These are phyloP conservation scores for Eulemur mongoz DNA, from an alignment of 2,797 vertebrate genomes.

Conservation along the genomic window DNA sequence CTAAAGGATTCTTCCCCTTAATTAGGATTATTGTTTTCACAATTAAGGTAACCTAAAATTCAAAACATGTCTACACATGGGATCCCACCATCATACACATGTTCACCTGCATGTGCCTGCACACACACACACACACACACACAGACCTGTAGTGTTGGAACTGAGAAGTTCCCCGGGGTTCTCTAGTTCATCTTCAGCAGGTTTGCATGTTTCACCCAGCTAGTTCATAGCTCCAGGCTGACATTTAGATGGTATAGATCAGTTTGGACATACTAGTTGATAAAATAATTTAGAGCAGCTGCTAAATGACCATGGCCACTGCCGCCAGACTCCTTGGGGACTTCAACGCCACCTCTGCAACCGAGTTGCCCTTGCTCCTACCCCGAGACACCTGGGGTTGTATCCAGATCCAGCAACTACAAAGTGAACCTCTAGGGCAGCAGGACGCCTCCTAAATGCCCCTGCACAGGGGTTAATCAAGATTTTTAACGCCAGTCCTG, in stretches of 20 bases:
- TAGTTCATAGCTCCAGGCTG: background rate
- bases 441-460: accelerated
- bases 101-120: background rate
- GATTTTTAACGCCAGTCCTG: background rate
- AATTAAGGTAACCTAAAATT: background rate
- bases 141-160: background rate
- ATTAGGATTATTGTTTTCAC: background rate
- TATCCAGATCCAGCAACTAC: background rate
- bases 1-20: background rate
- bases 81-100: background rate
- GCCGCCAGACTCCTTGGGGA: background rate
- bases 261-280: background rate
- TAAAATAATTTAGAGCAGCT: background rate
- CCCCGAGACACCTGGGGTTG: background rate
- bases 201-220: background rate
- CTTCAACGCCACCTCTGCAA: background rate
- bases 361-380: background rate
- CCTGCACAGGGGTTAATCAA: background rate
- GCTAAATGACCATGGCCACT: background rate
- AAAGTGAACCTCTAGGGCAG: background rate
- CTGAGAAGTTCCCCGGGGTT: background rate
- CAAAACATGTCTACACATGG: background rate
- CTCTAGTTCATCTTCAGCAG: background rate
- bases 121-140: background rate
- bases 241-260: background rate